These are phyloP conservation scores for Xanthostigma xanthostigma DNA, from an alignment of 2,888 invertebrate genomes.

Conservation along the genomic window DNA sequence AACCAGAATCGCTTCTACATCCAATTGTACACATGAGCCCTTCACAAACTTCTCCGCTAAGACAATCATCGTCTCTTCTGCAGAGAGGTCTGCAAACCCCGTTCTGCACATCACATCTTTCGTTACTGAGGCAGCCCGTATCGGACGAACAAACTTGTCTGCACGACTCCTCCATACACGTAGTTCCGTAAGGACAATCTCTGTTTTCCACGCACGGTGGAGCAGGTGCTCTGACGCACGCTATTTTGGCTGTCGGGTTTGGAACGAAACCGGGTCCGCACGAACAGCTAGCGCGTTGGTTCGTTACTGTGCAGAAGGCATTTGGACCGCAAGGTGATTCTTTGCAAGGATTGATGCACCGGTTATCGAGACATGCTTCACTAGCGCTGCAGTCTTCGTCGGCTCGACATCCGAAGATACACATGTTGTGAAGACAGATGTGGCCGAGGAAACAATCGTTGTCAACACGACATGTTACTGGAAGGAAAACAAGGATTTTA, in stretches of 20 bases:
- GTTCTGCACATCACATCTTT: conserved; percentile 48
- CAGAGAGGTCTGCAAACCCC: conserved; percentile 77
- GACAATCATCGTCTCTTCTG: conserved; percentile 71
- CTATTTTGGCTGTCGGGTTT: conserved; percentile 76
- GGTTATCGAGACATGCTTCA: conserved; percentile 67
- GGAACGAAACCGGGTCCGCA: conserved; percentile 68
- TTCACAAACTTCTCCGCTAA: conserved; percentile 75
- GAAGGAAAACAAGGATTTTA: conserved; percentile 13
- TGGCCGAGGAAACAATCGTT: conserved; percentile 87
- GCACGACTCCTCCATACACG: conserved; percentile 61
- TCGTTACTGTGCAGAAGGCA: conserved; percentile 62
- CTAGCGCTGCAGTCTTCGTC: conserved; percentile 79
- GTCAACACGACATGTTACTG: conserved; percentile 76
- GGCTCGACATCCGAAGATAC: conserved; percentile 70
- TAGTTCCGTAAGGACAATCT: conserved; percentile 54
- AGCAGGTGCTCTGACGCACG: conserved; percentile 69
- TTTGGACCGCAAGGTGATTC: conserved; percentile 74
- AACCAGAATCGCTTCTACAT: conserved; percentile 67
- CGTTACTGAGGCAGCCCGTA: conserved; percentile 65
- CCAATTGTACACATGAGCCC: conserved; percentile 64
- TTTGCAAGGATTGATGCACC: conserved; percentile 63
- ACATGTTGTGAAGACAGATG: conserved; percentile 73
- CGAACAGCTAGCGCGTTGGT: conserved; percentile 68
- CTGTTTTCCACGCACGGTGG: conserved; percentile 59
- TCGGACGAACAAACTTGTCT: conserved; percentile 64